phyloP scores from a whole-genome alignment of 2,113 vertebrate genomes.

The Hippopotamus amphibius region DNA sequence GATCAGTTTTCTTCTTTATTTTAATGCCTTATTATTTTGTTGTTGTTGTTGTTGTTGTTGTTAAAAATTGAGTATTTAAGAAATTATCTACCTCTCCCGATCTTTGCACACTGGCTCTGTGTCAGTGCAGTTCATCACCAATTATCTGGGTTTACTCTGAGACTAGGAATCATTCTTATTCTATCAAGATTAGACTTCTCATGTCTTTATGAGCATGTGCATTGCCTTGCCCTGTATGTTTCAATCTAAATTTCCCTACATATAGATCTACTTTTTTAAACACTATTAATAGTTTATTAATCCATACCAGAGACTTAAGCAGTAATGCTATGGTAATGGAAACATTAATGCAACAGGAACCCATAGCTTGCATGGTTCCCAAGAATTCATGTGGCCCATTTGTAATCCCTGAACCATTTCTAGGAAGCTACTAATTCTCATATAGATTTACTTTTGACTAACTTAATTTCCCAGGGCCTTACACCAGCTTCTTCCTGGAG shows the following conservation, averaged over 20 bases:
- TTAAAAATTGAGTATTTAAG: neutral
- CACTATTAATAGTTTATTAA: slow-evolving; percentile 58
- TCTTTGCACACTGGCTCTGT: neutral
- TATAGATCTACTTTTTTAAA: neutral
- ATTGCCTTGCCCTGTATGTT: neutral
- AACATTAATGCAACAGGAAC: neutral
- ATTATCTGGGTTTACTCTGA: neutral
- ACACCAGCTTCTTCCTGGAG: neutral
- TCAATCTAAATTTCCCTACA: neutral
- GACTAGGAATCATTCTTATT: neutral
- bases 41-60: neutral
- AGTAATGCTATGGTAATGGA: neutral
- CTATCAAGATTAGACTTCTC: neutral
- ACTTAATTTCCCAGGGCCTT: neutral
- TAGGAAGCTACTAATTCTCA: neutral
- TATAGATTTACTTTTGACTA: neutral
- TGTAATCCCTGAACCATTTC: neutral
- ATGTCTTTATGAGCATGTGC: neutral
- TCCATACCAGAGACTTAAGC: slow-evolving; percentile 4
- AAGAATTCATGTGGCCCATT: neutral
- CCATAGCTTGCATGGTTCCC: neutral
- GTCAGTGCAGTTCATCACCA: neutral
- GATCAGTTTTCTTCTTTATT: neutral
- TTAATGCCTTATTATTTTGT: neutral
- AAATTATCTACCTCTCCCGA: neutral